Evolutionary conservation across 2,113 vertebrate genomes (phyloP).

Genomic region (Hemicordylus capensis): DNA sequence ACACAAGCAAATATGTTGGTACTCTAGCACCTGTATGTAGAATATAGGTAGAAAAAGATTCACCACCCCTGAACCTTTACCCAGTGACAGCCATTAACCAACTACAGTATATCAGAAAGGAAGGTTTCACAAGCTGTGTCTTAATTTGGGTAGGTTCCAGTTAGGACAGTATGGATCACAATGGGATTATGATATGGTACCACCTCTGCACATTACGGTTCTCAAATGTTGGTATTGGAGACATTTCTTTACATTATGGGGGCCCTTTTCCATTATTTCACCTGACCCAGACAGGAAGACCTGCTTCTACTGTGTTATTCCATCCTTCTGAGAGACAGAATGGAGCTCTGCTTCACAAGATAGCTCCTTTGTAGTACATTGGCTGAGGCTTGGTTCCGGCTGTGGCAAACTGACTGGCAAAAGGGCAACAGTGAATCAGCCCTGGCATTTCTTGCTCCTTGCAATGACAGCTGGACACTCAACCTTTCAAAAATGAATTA

Average conservation of each 20-base stretch:
- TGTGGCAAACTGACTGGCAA: no score
- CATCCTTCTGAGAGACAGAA: no score
- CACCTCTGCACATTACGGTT: not conserved
- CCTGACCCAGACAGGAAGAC: no score
- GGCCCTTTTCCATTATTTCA: no score
- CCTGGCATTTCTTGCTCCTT: constrained; percentile 3
- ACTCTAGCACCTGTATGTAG: not conserved
- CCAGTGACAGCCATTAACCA: not conserved
- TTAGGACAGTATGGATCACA: not conserved
- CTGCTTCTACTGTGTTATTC: no score
- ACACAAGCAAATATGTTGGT: not conserved
- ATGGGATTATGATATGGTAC: not conserved
- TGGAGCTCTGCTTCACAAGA: no score
- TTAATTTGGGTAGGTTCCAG: no score
- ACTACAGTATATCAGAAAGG: not conserved
- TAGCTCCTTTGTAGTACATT: no score
- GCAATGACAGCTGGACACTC: constrained; percentile 8
- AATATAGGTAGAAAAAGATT: not conserved
- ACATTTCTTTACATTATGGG: no score
- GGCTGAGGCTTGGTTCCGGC: no score
- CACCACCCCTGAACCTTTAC: not conserved
- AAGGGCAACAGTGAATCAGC: not conserved
- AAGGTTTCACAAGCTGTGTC: not conserved
- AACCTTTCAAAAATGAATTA: not conserved
- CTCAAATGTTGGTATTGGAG: not conserved